Base-by-base conservation (phyloP, 2,888 invertebrate genomes). In the Chymomyza caudatula region DNA sequence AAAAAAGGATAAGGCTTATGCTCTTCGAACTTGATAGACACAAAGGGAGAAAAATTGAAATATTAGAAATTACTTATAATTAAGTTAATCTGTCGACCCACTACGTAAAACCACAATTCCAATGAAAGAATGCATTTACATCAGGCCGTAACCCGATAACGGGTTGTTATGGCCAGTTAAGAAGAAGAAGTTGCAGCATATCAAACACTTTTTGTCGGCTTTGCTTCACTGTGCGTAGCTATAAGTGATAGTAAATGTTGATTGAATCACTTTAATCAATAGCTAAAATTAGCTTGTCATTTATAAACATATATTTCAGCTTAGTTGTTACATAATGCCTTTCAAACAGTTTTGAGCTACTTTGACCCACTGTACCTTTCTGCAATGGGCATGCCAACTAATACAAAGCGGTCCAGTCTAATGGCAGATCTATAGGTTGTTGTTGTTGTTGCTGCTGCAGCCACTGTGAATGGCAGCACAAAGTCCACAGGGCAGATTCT, bases 401-500 rank as follows among this genome's bases (percentile, higher is more conserved):
- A 47, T 17, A 19, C 47, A 15, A 13, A 37, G 25, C 25, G 47
- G 29, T 37, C 47, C 15, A 17, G 15, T 47, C 47, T 17, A 47
- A 19, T 17, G 15, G 15, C 15, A 47, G 17, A 47, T 47, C 15
- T 47, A 37, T 47, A n/a, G 47, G 17, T n/a, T 47, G 47, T 47
- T 47, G 37, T 37, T 37, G 37, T 37, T 37, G 37, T 11, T 37
- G 4, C 11, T 37, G 11, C 37, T 37, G 15, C 19, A 17, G 47
- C 19, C 47, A 47, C 19, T 15, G 47, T 19, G 15, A 47, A 17
- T 47, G 47, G 47, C 47, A 47, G 47, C 47, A 19, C 76, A 80
- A 73, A 80, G 83, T 79, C 78, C 81, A 80, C 78, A 84, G 81
- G 82, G 83, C 80, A 70, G 75, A 65, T 83, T 77, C 76, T 60